Evolutionary conservation across 2,888 invertebrate genomes (phyloP).

Genomic region (Macrophya alboannulata): DNA sequence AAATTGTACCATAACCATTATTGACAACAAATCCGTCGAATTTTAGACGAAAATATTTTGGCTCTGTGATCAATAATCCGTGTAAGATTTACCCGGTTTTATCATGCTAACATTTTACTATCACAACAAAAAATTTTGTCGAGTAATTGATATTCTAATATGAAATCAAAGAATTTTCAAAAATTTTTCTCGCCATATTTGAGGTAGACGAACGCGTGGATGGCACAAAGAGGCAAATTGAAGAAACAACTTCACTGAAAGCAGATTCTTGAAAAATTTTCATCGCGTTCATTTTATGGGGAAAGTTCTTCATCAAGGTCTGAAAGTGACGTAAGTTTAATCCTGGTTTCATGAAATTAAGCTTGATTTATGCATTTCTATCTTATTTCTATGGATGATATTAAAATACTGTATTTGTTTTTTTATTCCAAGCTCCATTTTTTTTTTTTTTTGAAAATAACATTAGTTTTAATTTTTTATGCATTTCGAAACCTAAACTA

Average conservation of each 20-base stretch:
- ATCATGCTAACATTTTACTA: neutral
- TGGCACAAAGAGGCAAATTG: constrained; percentile 64
- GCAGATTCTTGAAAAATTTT: constrained; percentile 65
- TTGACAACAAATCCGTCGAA: neutral
- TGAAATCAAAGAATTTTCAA: constrained; percentile 66
- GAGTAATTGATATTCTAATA: constrained; percentile 67
- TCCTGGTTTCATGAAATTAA: neutral
- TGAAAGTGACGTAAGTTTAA: constrained; percentile 69
- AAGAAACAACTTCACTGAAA: constrained; percentile 63
- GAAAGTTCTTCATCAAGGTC: constrained; percentile 66
- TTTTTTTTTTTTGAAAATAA: neutral
- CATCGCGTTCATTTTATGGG: constrained; percentile 63
- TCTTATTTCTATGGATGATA: no score
- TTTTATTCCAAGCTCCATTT: neutral
- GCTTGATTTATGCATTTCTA: neutral
- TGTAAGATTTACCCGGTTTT: neutral
- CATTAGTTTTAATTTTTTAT: neutral
- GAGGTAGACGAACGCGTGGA: constrained; percentile 67
- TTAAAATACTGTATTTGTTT: neutral
- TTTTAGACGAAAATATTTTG: neutral
- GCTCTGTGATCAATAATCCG: neutral
- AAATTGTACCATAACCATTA: neutral
- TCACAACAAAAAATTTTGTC: constrained; percentile 61
- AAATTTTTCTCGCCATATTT: no score
- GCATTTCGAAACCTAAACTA: neutral